A percentile compares a stretch with the other conserved stretches of the same genome.
Conservation (phyloP, 53 echinoderm and acorn worm species). For the Temnopleurus reevesii region DNA sequence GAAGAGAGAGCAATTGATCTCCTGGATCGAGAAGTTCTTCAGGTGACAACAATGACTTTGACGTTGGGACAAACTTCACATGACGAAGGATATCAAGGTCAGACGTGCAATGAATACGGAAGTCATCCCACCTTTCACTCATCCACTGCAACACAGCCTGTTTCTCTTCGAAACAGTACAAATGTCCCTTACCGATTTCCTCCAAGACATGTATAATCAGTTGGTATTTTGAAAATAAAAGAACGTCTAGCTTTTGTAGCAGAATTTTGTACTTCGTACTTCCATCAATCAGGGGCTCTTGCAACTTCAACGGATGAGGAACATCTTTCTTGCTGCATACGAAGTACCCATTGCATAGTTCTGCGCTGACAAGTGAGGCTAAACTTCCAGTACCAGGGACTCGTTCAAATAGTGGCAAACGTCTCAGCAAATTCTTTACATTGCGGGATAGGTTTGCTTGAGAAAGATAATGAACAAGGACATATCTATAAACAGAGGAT, state of each 20-base stretch:
- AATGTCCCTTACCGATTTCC: background rate
- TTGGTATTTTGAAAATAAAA: background rate
- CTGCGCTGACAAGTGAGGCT: background rate
- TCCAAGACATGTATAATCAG: background rate
- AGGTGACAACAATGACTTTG: background rate
- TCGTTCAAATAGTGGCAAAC: background rate
- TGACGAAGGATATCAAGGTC: background rate
- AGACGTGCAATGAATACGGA: background rate
- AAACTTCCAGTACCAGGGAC: background rate
- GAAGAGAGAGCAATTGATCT: background rate
- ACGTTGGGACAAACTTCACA: slow-evolving; percentile 56
- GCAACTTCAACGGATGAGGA: background rate
- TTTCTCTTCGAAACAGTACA: background rate
- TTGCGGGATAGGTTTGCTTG: background rate
- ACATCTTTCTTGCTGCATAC: background rate
- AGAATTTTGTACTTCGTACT: background rate
- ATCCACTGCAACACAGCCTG: background rate
- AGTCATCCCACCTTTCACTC: background rate
- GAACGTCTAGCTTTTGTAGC: background rate
- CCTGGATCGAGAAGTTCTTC: slow-evolving; percentile 63
- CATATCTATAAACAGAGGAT: background rate
- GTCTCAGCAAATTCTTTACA: background rate
- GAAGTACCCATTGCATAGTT: background rate
- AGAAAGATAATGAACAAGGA: background rate
- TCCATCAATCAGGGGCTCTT: background rate